Percentiles rank a stretch among this genome's conserved stretches.
Conservation (phyloP, 2,888 invertebrate genomes). For the Cryptus armator region DNA sequence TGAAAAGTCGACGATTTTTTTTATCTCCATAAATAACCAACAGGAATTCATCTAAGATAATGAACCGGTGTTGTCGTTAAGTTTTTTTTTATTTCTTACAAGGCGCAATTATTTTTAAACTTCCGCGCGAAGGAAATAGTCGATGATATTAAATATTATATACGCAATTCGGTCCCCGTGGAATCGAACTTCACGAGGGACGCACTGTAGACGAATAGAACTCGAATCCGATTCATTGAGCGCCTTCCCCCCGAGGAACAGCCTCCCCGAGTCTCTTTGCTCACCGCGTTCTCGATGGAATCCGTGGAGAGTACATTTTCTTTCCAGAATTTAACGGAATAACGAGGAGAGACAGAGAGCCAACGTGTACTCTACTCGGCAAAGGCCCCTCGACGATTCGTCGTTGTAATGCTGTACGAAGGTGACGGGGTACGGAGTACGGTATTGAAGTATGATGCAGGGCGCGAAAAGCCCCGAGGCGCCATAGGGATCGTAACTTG, state of each 20-base stretch:
- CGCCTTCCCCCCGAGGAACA: slow-evolving; percentile 26
- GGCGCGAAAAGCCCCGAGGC: slow-evolving; percentile 73
- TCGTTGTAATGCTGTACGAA: slow-evolving; percentile 53
- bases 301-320: slow-evolving; percentile 65
- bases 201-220: slow-evolving; percentile 42
- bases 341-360: slow-evolving; percentile 66
- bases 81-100: neutral
- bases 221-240: slow-evolving; percentile 47
- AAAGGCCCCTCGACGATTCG: slow-evolving; percentile 47
- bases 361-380: neutral
- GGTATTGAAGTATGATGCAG: slow-evolving; percentile 52
- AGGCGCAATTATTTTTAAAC: neutral
- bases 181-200: slow-evolving; percentile 43
- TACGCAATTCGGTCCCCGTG: slow-evolving; percentile 32
- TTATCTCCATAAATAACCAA: neutral
- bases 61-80: neutral
- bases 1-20: slow-evolving; percentile 18
- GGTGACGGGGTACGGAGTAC: slow-evolving; percentile 15
- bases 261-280: slow-evolving; percentile 37
- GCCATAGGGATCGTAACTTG: slow-evolving; percentile 53
- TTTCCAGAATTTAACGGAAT: slow-evolving; percentile 79
- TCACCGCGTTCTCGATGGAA: slow-evolving; percentile 11
- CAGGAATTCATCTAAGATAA: neutral
- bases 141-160: neutral
- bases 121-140: neutral